Evolutionary conservation across 2,797 vertebrate species (phyloP).

Genomic region (Dendrocincla fuliginosa): DNA sequence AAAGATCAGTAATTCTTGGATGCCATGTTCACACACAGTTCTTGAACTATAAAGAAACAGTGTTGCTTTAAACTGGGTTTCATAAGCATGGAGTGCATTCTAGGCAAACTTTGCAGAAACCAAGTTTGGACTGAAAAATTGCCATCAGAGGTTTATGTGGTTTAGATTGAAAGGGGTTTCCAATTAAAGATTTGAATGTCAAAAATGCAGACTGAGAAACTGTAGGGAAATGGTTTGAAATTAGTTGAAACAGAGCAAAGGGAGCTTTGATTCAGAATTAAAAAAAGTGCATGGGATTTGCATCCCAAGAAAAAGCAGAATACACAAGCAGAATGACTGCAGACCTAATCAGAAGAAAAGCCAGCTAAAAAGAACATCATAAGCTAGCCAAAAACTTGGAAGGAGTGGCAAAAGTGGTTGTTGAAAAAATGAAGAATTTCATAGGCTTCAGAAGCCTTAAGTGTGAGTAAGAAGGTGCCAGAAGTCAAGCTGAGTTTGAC

Average conservation of each 20-base stretch:
- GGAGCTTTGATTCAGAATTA: neutral
- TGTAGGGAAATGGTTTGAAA: neutral
- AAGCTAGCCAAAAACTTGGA: neutral
- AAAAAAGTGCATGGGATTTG: neutral
- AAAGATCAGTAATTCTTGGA: neutral
- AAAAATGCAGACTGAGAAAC: neutral
- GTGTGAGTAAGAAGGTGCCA: neutral
- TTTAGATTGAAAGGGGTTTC: neutral
- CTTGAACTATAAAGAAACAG: neutral
- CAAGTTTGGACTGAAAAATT: neutral
- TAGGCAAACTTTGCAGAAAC: neutral
- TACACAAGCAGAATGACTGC: neutral
- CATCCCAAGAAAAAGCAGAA: neutral
- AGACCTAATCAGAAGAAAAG: neutral
- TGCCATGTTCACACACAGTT: neutral
- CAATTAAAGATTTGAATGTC: neutral
- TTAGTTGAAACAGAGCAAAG: neutral
- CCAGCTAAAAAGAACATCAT: neutral
- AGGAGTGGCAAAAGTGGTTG: neutral
- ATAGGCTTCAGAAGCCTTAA: neutral
- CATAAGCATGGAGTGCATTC: neutral
- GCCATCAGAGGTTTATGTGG: neutral
- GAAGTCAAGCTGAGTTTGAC: conserved; percentile 38
- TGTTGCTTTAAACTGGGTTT: neutral
- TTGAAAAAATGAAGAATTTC: neutral